These are phyloP conservation scores for Desmodus rotundus DNA, from an alignment of 2,113 vertebrate genomes.

Conservation along the genomic window DNA sequence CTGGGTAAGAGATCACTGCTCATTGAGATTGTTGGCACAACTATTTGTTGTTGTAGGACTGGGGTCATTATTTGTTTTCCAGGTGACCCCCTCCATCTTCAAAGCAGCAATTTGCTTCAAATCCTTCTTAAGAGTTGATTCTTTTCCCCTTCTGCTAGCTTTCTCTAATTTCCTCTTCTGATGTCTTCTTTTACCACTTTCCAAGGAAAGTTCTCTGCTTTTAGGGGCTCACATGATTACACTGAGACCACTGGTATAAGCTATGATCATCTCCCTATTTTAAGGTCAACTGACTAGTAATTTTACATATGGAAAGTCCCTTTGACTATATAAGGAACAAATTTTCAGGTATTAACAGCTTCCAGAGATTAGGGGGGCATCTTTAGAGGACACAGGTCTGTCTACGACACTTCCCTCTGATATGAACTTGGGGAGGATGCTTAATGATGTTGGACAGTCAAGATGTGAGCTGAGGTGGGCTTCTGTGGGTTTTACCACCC, in stretches of 20 bases:
- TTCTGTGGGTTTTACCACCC: not conserved
- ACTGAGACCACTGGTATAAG: not conserved
- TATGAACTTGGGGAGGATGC: not conserved
- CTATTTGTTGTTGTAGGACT: not conserved
- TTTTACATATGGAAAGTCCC: not conserved
- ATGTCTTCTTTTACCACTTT: not conserved
- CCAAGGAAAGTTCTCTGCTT: not conserved
- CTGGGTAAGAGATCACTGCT: not conserved
- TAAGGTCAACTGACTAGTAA: not conserved
- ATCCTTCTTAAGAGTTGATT: not conserved
- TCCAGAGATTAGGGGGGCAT: not conserved
- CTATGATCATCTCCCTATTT: not conserved
- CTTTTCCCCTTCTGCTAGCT: not conserved
- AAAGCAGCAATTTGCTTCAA: not conserved
- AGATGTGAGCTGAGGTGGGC: not conserved
- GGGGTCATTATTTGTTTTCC: not conserved
- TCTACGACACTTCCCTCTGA: not conserved
- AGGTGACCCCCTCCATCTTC: not conserved
- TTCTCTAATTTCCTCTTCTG: not conserved
- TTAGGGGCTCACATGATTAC: not conserved
- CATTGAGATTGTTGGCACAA: not conserved
- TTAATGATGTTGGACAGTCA: not conserved
- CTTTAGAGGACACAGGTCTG: not conserved
- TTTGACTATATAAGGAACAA: not conserved
- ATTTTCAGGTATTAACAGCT: not conserved